phyloP scores from a whole-genome alignment of 2,113 vertebrate species.

The Oryzias woworae region DNA sequence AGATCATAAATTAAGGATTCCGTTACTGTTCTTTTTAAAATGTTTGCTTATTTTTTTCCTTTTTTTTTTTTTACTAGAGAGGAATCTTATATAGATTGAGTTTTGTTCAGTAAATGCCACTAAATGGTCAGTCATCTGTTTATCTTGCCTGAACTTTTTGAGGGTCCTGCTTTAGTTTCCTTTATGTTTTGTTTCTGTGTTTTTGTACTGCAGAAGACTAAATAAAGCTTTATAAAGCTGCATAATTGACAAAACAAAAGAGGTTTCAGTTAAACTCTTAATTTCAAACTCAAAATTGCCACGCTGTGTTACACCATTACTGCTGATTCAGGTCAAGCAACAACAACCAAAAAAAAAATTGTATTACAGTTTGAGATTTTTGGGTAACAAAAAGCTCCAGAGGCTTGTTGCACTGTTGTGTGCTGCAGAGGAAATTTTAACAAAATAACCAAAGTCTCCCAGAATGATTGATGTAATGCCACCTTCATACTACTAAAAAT shows the following conservation, averaged over 20 bases:
- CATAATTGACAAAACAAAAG: too few species aligned
- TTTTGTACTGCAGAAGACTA: too few species aligned
- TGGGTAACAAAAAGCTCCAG: background rate
- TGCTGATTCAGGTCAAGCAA: slow-evolving; percentile 19
- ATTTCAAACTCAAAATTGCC: background rate
- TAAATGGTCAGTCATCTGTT: background rate
- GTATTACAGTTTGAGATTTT: slow-evolving; percentile 7
- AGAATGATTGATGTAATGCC: background rate
- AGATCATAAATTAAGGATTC: too few species aligned
- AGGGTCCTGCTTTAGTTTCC: background rate
- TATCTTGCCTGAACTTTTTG: background rate
- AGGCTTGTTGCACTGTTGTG: background rate
- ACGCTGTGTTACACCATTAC: background rate
- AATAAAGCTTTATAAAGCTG: too few species aligned
- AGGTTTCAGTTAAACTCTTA: too few species aligned
- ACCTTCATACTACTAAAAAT: background rate
- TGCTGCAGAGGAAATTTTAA: slow-evolving; percentile 6
- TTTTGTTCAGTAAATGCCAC: slow-evolving; percentile 8
- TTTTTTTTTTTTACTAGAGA: background rate
- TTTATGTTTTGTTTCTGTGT: background rate
- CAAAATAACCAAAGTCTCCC: slow-evolving; percentile 14
- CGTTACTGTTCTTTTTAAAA: background rate
- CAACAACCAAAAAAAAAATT: slow-evolving; percentile 15
- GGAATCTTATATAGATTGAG: background rate
- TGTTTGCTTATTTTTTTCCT: background rate